Conservation (phyloP, 2,797 vertebrate genomes). For the Acanthopagrus latus region DNA sequence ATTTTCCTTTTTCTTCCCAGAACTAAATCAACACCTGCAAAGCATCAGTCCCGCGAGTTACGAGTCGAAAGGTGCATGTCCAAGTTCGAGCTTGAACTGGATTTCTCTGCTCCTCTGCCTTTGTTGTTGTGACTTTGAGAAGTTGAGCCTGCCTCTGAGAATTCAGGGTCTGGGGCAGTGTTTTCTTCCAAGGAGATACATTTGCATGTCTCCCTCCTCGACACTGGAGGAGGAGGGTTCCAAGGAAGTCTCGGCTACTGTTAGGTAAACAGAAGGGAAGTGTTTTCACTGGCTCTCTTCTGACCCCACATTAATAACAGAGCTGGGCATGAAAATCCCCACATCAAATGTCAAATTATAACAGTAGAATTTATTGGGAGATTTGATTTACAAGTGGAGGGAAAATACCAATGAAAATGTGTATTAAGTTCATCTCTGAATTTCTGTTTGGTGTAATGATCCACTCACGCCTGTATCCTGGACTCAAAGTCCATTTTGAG, state of each 20-base stretch:
- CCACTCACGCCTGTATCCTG: not conserved
- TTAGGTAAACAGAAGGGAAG: slow-evolving; percentile 54
- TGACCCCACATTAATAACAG: slow-evolving; percentile 25
- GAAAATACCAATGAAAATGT: not conserved
- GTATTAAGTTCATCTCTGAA: not conserved
- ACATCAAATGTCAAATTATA: not conserved
- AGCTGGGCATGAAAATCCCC: not conserved
- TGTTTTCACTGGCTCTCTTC: slow-evolving; percentile 42
- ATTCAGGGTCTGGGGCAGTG: slow-evolving; percentile 35
- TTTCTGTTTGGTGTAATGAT: slow-evolving; percentile 7
- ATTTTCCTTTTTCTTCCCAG: slow-evolving; percentile 27
- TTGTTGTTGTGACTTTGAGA: slow-evolving; percentile 68
- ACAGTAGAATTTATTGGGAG: not conserved
- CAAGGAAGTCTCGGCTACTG: slow-evolving; percentile 62
- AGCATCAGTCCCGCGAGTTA: slow-evolving; percentile 17
- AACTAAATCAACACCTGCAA: slow-evolving; percentile 22
- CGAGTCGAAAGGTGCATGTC: slow-evolving; percentile 38
- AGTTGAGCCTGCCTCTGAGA: slow-evolving; percentile 65
- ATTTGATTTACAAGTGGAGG: not conserved
- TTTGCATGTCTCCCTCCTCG: slow-evolving; percentile 82
- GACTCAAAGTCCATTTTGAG: slow-evolving; percentile 36
- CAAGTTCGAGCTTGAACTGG: slow-evolving; percentile 44
- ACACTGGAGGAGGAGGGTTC: slow-evolving; percentile 68
- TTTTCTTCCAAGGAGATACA: slow-evolving; percentile 58
- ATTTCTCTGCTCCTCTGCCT: slow-evolving; percentile 33